Evolutionary conservation across 2,888 invertebrate species (phyloP), one percentile per base, ranked within the genome.

Genomic region (Lomographa bimaculata): DNA sequence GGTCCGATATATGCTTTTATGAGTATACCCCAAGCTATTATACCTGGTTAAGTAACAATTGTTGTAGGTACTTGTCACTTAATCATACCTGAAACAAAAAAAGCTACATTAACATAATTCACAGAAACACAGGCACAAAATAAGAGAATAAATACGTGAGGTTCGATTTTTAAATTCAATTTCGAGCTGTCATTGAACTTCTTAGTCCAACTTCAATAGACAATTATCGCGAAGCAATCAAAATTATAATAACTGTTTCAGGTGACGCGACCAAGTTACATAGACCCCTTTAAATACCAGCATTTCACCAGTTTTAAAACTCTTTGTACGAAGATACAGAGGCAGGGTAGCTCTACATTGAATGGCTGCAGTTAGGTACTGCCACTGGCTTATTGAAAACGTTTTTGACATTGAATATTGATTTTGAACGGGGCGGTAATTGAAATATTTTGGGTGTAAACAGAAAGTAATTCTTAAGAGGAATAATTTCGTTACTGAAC

Each of bases 211-310:
- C 38, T 47, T 30, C 29, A 68, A 71, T 60, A 54, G 63, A 70
- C 70, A 63, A 64, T 71, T 66, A 71, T 69, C 69, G 67, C 57
- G 58, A 65, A 63, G 58, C 72, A 73, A 77, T 82, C 72, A 71
- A 75, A 79, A 76, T 80, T 77, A 78, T 73, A 78, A 79, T 74
- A 72, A 71, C 67, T 60, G 69, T 62, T 65, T 56, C 69, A 71
- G 62, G 63, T 60, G 50, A 48, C 44, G 26, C 32, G 29, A 37
- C 72, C 60, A 67, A 5, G 38, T 29, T 56, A 36, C 12, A 5
- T 2, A 27, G 67, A 60, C 16, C 64, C 35, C 14, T 40, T 28
- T 10, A 26, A 29, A 37, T 16, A 21, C 9, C 39, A 34, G 26
- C 21, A 36, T n/a, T 41, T 27, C 12, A 14, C 16, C 21, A 7